Base-by-base conservation (phyloP, 2,113 vertebrate species). In the Donacobius atricapilla region DNA sequence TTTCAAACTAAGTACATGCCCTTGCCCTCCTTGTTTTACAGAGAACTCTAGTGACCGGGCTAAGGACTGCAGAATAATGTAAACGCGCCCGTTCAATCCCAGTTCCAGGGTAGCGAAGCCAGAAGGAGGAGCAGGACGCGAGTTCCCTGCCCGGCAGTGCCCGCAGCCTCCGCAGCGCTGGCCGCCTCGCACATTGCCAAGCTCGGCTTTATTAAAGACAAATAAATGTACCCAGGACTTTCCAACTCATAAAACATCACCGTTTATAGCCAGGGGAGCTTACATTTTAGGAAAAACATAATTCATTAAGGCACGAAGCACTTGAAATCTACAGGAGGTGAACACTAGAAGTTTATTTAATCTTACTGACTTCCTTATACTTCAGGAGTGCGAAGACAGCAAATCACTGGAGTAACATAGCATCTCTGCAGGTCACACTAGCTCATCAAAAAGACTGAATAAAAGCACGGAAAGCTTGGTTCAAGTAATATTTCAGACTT, bases 271-370 rank as follows among this genome's bases (percentile, higher is more conserved):
- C 35, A 77, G 11, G 6, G 54, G 28, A 53, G 8, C 24, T 89
- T 64, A 68, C 15, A 27, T 56, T 95, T 92, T 50, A 76, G 72
- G 56, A 70, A 83, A 83, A 90, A 33, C 2, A 3, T 76, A 65
- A 84, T 66, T 93, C 30, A 47, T 28, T 21, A 35, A 63, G 78
- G 80, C 47, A 77, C 47, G 35, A 90, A 65, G 19, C 13, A 54
- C 45, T 80, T 1, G 2, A 83, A 83, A 15, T 61, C 66, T 77
- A 39, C 13, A 80, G 54, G 50, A 91, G 54, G 45, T 57, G 58
- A 90, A 77, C 24, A 70, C 15, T 22, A 65, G 11, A 83, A 88
- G 54, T 92, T 90, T 77, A 85, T 76, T 87, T 91, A 92, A 75
- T 89, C 65, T 50, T 79, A 45, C 53, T 87, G 57, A 58, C 60